Evolutionary conservation across 2,113 vertebrate genomes (phyloP), one percentile per base, ranked within the genome.

Genomic region (Osmerus mordax): DNA sequence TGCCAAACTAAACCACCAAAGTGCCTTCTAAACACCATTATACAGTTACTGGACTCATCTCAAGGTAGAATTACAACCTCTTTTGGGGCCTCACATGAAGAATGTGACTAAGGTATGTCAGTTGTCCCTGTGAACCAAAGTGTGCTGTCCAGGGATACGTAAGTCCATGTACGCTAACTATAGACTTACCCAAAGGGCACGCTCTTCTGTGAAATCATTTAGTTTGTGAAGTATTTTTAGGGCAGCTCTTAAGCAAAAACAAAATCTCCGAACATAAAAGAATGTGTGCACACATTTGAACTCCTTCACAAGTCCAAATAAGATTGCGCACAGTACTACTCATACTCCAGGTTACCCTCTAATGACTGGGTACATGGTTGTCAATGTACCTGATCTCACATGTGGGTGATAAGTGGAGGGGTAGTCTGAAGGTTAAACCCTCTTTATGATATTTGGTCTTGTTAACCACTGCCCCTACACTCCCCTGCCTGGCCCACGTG

Each of bases 371-470:
- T 11, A 11, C 41, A 47, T 47, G 41, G 5, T 2, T 11, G 41
- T 11, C 41, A 1, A 47, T 47, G 41, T 62, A 25, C 14, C 28
- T 64, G 3, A 64, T 11, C 25, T 15, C 13, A 64, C 16, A 29
- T 65, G 15, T n/a, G 28, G 18, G 18, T 12, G 25, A 25, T 18
- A 19, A 52, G 12, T 15, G 56, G 16, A 47, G 18, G 64, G 3
- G 21, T 13, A 68, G 16, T 23, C 11, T 52, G 65, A 73, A 78
- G 58, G 4, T 67, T 47, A 52, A 65, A 65, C 29, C 19, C 61
- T 56, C 54, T 78, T 75, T 25, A 51, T 32, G 83, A 84, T 87
- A 84, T 90, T 89, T 87, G 83, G 71, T 77, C 84, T 69, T 66
- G 56, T 71, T 76, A 14, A 69, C 73, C 73, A 47, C 7, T n/a